Percentiles rank a stretch among this genome's conserved stretches.
Evolutionary conservation across 1,140 invertebrate species (phyloP).

Genomic region (Phthorimaea operculella): DNA sequence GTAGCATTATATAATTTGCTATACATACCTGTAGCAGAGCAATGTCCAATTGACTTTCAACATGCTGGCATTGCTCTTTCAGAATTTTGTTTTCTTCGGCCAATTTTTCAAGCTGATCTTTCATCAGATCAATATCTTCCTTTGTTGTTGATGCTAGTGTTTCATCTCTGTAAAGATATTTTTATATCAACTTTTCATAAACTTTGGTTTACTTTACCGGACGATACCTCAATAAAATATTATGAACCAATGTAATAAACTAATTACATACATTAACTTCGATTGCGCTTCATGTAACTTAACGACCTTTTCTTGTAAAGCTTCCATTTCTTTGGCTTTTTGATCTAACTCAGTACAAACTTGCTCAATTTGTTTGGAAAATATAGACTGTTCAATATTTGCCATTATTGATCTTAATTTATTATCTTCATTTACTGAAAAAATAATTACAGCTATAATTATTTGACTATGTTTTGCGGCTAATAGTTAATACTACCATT

Average conservation of each 20-base stretch:
- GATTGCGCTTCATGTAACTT: constrained; percentile 35
- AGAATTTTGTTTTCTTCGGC: constrained; percentile 34
- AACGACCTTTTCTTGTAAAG: constrained; percentile 25
- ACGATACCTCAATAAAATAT: constrained; percentile 5
- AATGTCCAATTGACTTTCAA: constrained; percentile 33
- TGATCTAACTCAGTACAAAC: constrained; percentile 27
- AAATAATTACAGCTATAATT: constrained; percentile 2
- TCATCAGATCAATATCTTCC: constrained; percentile 35
- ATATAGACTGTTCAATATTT: constrained; percentile 24
- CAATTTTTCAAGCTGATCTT: constrained; percentile 30
- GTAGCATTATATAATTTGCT: background rate
- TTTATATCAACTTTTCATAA: background rate
- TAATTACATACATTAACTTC: constrained; percentile 34
- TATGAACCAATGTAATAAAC: background rate
- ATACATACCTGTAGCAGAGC: constrained; percentile 30
- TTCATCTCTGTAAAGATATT: constrained; percentile 34
- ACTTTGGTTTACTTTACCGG: background rate
- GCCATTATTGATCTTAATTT: constrained; percentile 13
- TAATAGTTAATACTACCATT: too few species aligned
- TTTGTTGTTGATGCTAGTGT: constrained; percentile 23
- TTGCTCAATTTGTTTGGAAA: constrained; percentile 35
- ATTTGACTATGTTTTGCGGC: too few species aligned
- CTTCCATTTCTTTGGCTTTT: constrained; percentile 33
- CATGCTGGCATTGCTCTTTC: constrained; percentile 34
- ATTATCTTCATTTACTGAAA: constrained; percentile 12